Percentiles rank a stretch among this genome's conserved stretches.
These are phyloP conservation scores for Montipora capitata DNA, from an alignment of 92 coral and sea anemone genomes.

Conservation along the genomic window DNA sequence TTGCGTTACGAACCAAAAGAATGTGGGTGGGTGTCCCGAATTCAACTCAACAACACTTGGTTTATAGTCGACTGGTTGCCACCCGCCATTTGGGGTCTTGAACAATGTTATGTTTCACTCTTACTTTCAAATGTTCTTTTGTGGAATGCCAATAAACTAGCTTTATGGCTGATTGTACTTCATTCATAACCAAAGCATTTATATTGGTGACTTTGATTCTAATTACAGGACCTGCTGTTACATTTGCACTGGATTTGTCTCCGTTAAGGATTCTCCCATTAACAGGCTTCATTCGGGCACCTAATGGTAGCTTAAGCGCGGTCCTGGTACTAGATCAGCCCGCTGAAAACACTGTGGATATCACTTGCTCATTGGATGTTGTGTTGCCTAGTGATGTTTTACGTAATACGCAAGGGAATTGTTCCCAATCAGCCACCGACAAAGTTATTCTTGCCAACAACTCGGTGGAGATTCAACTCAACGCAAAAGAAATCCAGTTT, in stretches of 20 bases:
- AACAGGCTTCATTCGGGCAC: constrained; percentile 54
- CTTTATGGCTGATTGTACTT: no score
- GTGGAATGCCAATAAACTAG: no score
- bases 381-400: constrained; percentile 23
- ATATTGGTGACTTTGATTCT: not conserved
- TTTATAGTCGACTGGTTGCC: not conserved
- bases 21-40: no score
- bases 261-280: constrained; percentile 67
- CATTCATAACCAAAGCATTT: not conserved
- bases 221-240: constrained; percentile 67
- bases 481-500: constrained; percentile 67
- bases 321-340: constrained; percentile 54
- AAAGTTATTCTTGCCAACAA: constrained; percentile 48
- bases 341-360: constrained; percentile 63
- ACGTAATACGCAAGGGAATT: constrained; percentile 46
- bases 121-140: no score
- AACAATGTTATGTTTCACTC: no score
- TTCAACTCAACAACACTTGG: no score
- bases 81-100: no score
- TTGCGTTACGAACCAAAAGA: no score
- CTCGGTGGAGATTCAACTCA: constrained; percentile 64
- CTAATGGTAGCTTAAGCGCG: constrained; percentile 36
- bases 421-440: constrained; percentile 48
- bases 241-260: constrained; percentile 64
- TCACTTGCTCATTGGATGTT: constrained; percentile 66